Conservation (phyloP, 2,113 vertebrate species). For the Abramis brama region DNA sequence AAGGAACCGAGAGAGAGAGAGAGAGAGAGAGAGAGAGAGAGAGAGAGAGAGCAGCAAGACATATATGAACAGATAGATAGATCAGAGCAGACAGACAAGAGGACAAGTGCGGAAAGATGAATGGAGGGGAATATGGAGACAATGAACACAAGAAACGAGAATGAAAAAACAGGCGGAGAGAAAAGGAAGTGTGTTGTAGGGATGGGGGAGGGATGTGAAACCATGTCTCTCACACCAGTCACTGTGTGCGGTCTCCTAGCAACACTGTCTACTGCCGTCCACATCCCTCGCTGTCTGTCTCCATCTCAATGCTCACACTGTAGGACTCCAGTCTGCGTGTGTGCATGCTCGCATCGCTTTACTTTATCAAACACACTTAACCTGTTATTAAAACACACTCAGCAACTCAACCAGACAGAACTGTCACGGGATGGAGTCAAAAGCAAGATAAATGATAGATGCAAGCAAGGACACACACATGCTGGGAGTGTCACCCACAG, state of each 20-base stretch:
- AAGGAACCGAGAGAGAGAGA: conserved; percentile 42
- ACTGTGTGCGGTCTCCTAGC: conserved; percentile 81
- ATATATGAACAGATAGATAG: conserved; percentile 54
- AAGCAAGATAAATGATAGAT: neutral
- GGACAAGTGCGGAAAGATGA: conserved; percentile 28
- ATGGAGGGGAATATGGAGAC: neutral
- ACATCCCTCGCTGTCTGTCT: conserved; percentile 69
- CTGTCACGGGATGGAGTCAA: neutral
- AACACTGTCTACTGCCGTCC: conserved; percentile 78
- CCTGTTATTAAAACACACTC: conserved; percentile 33
- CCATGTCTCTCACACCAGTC: conserved; percentile 75
- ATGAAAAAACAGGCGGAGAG: conserved; percentile 63
- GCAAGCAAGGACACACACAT: neutral
- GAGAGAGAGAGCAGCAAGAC: conserved; percentile 33
- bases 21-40: conserved; percentile 33
- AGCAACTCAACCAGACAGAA: conserved; percentile 10
- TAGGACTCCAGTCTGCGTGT: conserved; percentile 58
- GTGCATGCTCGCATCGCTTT: conserved; percentile 28
- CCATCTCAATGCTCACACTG: conserved; percentile 68
- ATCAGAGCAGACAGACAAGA: conserved; percentile 35
- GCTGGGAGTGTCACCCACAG: conserved; percentile 26
- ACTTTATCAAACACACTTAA: conserved; percentile 27
- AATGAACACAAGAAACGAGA: conserved; percentile 35
- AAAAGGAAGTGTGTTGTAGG: conserved; percentile 62
- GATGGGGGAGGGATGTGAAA: conserved; percentile 75